phyloP scores from a whole-genome alignment of 2,888 invertebrate species.

The Aspidapion aeneum region DNA sequence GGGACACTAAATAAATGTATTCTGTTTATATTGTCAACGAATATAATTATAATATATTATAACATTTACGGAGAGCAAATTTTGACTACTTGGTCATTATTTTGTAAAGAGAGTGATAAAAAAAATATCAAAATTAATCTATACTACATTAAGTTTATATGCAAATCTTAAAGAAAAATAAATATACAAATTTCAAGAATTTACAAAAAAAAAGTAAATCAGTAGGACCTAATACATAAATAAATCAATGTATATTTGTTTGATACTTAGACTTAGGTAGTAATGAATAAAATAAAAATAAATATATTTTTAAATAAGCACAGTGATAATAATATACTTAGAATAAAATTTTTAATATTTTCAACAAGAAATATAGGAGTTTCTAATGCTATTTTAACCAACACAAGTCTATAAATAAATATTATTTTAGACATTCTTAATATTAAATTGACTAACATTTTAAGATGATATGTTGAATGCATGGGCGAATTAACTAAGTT shows the following conservation, averaged over 20 bases:
- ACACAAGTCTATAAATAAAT: background rate
- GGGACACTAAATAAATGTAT: constrained; percentile 44
- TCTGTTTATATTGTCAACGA: constrained; percentile 44
- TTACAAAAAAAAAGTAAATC: too few species aligned
- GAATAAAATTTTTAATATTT: background rate
- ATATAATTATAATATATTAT: constrained; percentile 35
- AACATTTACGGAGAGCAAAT: background rate
- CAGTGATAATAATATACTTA: too few species aligned
- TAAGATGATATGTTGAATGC: constrained; percentile 24
- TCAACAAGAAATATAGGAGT: background rate
- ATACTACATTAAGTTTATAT: background rate
- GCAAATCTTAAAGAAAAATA: too few species aligned
- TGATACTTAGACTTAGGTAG: too few species aligned
- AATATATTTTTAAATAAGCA: too few species aligned
- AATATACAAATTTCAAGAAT: too few species aligned
- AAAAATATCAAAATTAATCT: constrained; percentile 1
- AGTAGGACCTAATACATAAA: too few species aligned
- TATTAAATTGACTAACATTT: constrained; percentile 18
- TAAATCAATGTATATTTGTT: too few species aligned
- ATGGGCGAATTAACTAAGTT: constrained; percentile 13
- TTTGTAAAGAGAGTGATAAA: constrained; percentile 11
- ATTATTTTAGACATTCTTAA: too few species aligned
- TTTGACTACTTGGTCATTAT: constrained; percentile 34
- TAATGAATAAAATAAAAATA: too few species aligned
- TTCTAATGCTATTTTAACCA: background rate